A percentile compares a stretch with the other conserved stretches of the same genome.
These are phyloP conservation scores for Meles meles DNA, from an alignment of 2,113 vertebrate species.

Conservation along the genomic window DNA sequence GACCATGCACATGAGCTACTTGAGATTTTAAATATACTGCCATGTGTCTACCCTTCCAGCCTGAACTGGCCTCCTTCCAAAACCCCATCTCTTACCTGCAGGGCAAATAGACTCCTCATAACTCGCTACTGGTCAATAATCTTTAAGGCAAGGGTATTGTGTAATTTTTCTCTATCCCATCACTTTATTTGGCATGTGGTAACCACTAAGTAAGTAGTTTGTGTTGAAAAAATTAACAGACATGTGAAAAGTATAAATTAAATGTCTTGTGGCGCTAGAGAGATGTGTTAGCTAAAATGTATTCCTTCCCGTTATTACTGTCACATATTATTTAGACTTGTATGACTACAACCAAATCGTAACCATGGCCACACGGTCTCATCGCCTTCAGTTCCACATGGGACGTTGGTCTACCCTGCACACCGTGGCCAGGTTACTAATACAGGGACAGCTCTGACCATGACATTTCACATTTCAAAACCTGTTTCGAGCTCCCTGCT, in stretches of 20 bases:
- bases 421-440: not conserved
- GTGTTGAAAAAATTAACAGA: slow-evolving; percentile 33
- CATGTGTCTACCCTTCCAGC: not conserved
- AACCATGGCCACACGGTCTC: not conserved
- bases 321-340: not conserved
- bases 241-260: slow-evolving; percentile 27
- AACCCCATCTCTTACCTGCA: not conserved
- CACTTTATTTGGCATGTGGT: not conserved
- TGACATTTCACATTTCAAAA: not conserved
- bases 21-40: not conserved
- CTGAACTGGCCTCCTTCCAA: not conserved
- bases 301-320: not conserved
- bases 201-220: not conserved
- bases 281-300: not conserved
- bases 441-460: not conserved
- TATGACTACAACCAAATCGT: not conserved
- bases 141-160: not conserved
- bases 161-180: slow-evolving; percentile 1
- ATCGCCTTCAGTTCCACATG: not conserved
- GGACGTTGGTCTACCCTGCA: not conserved
- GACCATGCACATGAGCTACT: not conserved
- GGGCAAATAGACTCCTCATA: slow-evolving; percentile 2
- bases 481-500: not conserved
- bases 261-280: not conserved
- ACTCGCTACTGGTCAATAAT: not conserved